Conservation (phyloP, 2,797 vertebrate species). For the Corythornis leucogaster region DNA sequence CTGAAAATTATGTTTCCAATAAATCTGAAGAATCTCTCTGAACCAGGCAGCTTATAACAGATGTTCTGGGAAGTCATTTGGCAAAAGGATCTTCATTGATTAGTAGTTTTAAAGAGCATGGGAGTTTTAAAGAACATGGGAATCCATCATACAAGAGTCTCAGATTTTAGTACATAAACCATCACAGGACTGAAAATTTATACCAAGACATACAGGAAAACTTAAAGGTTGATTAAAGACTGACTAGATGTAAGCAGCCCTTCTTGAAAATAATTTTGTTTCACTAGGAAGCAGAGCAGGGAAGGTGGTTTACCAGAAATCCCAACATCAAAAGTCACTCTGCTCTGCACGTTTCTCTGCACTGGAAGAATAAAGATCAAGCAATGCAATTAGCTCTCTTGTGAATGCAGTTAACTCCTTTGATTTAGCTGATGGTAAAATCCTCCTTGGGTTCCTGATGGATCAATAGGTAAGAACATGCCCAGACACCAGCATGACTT, state of each 20-base stretch:
- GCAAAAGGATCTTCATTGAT: conserved; percentile 19
- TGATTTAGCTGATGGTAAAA: not conserved
- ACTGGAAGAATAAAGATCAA: not conserved
- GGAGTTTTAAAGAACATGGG: conserved; percentile 2
- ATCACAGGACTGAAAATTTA: not conserved
- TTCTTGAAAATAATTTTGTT: not conserved
- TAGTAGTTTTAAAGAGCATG: conserved; percentile 16
- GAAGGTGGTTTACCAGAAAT: not conserved
- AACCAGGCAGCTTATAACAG: not conserved
- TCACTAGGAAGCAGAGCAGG: not conserved
- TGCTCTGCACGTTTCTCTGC: not conserved
- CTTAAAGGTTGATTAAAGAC: conserved; percentile 6
- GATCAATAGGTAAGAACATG: not conserved
- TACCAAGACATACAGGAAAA: not conserved
- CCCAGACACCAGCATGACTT: not conserved
- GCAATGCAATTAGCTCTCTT: not conserved
- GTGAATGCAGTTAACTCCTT: not conserved
- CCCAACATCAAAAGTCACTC: not conserved
- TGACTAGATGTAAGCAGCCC: not conserved
- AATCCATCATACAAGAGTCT: not conserved
- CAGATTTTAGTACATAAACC: not conserved
- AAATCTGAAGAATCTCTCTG: not conserved
- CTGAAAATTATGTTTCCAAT: conserved; percentile 9
- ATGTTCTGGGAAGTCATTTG: conserved; percentile 6
- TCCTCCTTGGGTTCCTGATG: not conserved